Evolutionary conservation across 2,797 vertebrate genomes (phyloP).

Genomic region (Triplophysa bombifrons): DNA sequence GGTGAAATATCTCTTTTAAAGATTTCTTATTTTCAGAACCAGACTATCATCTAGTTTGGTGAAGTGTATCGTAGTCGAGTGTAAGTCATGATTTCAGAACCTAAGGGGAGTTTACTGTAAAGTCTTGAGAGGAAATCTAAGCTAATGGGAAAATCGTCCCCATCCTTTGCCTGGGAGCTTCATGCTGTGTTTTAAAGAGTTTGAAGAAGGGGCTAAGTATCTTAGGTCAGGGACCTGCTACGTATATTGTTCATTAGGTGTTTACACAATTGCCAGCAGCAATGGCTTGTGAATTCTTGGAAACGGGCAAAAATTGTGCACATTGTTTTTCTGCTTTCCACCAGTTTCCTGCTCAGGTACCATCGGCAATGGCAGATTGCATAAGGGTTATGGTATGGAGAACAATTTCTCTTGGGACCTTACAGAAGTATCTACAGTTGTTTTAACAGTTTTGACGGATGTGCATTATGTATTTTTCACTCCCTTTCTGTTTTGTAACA

Average conservation of each 20-base stretch:
- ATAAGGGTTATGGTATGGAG: background rate
- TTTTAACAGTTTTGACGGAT: slow-evolving; percentile 16
- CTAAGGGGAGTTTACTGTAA: slow-evolving; percentile 24
- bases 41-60: background rate
- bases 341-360: slow-evolving; percentile 43
- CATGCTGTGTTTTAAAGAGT: slow-evolving; percentile 46
- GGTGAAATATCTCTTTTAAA: too few relatives aligned
- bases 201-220: background rate
- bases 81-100: background rate
- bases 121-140: slow-evolving; percentile 30
- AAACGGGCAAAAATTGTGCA: slow-evolving; percentile 46
- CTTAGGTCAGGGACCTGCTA: slow-evolving; percentile 32
- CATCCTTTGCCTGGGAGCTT: slow-evolving; percentile 21
- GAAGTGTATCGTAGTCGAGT: background rate
- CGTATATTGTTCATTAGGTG: slow-evolving; percentile 32
- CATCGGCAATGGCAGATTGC: background rate
- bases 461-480: slow-evolving; percentile 20
- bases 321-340: slow-evolving; percentile 37
- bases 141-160: slow-evolving; percentile 43
- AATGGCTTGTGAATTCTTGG: slow-evolving; percentile 29
- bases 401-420: background rate
- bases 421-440: slow-evolving; percentile 20
- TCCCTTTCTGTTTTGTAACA: slow-evolving; percentile 6
- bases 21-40: too few relatives aligned
- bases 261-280: slow-evolving; percentile 10